These are phyloP conservation scores for Tinea pellionella DNA, from an alignment of 2,888 invertebrate genomes.

Conservation along the genomic window DNA sequence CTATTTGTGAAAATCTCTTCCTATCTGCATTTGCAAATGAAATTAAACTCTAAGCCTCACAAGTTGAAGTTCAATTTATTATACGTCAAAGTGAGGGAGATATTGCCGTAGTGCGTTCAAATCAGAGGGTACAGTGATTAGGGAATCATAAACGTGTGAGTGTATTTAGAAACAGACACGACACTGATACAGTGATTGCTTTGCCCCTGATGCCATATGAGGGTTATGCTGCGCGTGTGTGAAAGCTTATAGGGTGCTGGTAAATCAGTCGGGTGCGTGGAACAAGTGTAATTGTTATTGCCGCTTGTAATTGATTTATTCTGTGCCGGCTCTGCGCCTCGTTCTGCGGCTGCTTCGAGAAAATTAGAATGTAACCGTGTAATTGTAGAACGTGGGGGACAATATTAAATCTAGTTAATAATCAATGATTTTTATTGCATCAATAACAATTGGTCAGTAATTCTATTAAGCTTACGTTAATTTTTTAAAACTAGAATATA, in stretches of 20 bases:
- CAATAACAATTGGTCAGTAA: not conserved
- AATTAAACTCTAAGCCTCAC: not conserved
- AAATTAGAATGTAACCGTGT: constrained; percentile 8
- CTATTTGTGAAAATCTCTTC: constrained; percentile 28
- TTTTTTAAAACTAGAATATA: too few species aligned
- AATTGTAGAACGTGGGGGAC: constrained; percentile 7
- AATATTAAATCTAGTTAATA: constrained; percentile 14
- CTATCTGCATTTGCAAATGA: constrained; percentile 12
- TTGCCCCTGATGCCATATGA: constrained; percentile 24
- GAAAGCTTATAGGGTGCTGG: constrained; percentile 24
- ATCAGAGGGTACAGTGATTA: constrained; percentile 51
- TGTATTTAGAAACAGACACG: constrained; percentile 41
- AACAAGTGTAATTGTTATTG: constrained; percentile 53
- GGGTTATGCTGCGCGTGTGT: constrained; percentile 29
- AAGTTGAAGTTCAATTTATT: not conserved
- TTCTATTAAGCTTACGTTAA: not conserved
- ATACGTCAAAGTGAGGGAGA: not conserved
- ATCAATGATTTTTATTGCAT: constrained; percentile 17
- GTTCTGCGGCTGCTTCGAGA: constrained; percentile 12
- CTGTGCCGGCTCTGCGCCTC: constrained; percentile 16
- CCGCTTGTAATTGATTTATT: constrained; percentile 60
- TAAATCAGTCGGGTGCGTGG: constrained; percentile 36
- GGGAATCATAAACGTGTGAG: constrained; percentile 51
- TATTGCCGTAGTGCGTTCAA: constrained; percentile 24
- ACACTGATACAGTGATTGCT: constrained; percentile 40